These are phyloP conservation scores for Diabrotica undecimpunctata DNA, from an alignment of 1,140 invertebrate species.

Conservation along the genomic window DNA sequence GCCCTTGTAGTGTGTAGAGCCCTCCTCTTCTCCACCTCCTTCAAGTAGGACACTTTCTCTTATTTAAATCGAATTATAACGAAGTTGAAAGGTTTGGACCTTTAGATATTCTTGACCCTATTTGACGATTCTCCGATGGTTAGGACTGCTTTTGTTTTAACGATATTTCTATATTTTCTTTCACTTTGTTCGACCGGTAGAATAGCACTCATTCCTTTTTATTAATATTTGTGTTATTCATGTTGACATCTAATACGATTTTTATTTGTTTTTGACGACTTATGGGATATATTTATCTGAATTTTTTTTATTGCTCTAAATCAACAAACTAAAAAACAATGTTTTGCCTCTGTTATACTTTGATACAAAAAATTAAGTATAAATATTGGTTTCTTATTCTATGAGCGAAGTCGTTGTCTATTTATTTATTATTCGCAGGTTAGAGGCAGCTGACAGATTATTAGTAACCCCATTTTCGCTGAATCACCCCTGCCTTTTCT, in stretches of 20 bases:
- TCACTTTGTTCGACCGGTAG: background rate
- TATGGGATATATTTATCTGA: too few relatives aligned
- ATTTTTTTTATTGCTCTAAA: too few relatives aligned
- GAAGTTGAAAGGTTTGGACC: conserved; percentile 35
- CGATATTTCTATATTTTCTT: conserved; percentile 10
- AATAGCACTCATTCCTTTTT: background rate
- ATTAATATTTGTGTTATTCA: background rate
- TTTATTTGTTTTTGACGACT: too few relatives aligned
- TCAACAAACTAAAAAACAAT: too few relatives aligned
- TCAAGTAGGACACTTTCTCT: conserved; percentile 42
- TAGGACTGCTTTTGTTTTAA: conserved; percentile 13
- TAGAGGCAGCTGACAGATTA: conserved; percentile 39
- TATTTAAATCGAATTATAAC: conserved; percentile 49
- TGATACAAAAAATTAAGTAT: too few relatives aligned
- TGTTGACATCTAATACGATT: too few relatives aligned
- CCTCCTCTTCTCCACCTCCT: conserved; percentile 26
- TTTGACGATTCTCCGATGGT: conserved; percentile 25
- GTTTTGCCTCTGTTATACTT: too few relatives aligned
- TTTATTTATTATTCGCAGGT: too few relatives aligned
- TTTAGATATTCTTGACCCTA: conserved; percentile 24
- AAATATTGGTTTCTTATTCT: too few relatives aligned
- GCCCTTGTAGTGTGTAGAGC: background rate
- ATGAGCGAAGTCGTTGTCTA: too few relatives aligned
- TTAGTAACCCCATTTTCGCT: conserved; percentile 37
- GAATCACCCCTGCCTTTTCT: conserved; percentile 40